Evolutionary conservation across 1,140 invertebrate species (phyloP), one percentile per base, ranked within the genome.

Genomic region (Helicoverpa zea): DNA sequence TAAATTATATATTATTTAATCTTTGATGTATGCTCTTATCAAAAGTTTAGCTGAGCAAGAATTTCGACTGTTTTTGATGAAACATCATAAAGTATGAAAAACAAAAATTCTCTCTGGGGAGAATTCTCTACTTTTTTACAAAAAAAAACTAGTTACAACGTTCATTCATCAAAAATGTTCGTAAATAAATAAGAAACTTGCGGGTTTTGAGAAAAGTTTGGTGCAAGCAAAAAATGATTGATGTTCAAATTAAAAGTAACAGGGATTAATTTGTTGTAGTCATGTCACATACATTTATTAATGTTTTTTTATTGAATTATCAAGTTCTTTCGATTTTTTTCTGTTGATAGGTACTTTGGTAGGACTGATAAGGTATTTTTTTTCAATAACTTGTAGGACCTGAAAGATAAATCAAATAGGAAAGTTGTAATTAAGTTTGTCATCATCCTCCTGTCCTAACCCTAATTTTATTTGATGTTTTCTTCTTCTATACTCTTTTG

Each of bases 161-260:
- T 49, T 51, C 43, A 68, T 68, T 68, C 64, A 68, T 68, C 43
- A 49, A 68, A 10, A 51, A 68, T 49, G 64, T 49, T 68, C 18
- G 16, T 68, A 43, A 68, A 68, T 68, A 68, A 49, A 49, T 68
- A 18, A 68, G 43, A 49, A 49, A 51, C 64, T 68, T 51, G 64
- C 18, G 64, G 18, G 18, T 13, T 35, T 23, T 49, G 2, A 18
- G 16, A n/a, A 23, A 68, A 68, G 43, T 68, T 49, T 16, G 23
- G 23, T 23, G n/a, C 11, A 2, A 23, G 58, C 35, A 30, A 61
- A 68, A 49, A 18, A 12, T 68, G 64, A 68, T 68, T 68, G 64
- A 68, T 68, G 64, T 18, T 47, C 43, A 68, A 49, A 68, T 68
- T 13, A 68, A 49, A 68, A 68, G 35, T 68, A 49, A 49, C 16